phyloP scores from a whole-genome alignment of 2,797 vertebrate species.

The Notolabrus celidotus region DNA sequence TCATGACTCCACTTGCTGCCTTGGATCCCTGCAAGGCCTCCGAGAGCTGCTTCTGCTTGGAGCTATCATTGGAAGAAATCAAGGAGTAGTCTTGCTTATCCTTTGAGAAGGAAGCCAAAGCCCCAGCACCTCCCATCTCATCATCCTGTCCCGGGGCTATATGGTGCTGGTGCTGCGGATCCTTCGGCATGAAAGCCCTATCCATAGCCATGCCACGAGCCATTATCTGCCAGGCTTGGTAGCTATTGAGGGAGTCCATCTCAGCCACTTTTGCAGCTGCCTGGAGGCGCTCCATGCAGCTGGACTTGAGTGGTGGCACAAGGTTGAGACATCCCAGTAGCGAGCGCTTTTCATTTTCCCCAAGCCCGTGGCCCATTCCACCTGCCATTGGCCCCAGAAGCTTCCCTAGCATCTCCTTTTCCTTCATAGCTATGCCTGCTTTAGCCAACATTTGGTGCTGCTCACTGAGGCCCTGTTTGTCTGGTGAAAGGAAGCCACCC shows the following conservation, averaged over 20 bases:
- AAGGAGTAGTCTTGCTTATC: conserved; percentile 95
- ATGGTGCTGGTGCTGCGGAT: conserved; percentile 89
- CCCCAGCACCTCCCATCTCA: conserved; percentile 88
- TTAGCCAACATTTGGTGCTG: conserved; percentile 94
- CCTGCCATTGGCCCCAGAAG: conserved; percentile 92
- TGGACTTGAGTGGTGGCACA: conserved; percentile 97
- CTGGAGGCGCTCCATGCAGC: conserved; percentile 97
- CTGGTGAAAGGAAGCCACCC: conserved; percentile 93
- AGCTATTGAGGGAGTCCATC: conserved; percentile 98
- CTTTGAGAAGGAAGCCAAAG: conserved; percentile 91
- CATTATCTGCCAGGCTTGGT: conserved; percentile 99
- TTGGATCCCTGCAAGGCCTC: conserved; percentile 93
- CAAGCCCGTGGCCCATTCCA: conserved; percentile 89
- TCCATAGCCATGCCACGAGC: conserved; percentile 97
- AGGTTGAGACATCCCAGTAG: conserved; percentile 96
- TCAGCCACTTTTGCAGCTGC: conserved; percentile 97
- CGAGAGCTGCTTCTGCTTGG: conserved; percentile 95
- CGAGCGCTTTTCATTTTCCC: conserved; percentile 96
- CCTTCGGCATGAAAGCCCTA: conserved; percentile 96
- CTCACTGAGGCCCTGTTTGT: conserved; percentile 92
- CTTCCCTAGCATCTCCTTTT: conserved; percentile 97
- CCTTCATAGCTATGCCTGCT: conserved; percentile 94
- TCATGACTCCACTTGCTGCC: conserved; percentile 86
- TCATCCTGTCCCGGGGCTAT: conserved; percentile 92
- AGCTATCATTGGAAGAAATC: conserved; percentile 91